These are phyloP conservation scores for Gulo gulo DNA, from an alignment of 2,113 vertebrate genomes.

Conservation along the genomic window DNA sequence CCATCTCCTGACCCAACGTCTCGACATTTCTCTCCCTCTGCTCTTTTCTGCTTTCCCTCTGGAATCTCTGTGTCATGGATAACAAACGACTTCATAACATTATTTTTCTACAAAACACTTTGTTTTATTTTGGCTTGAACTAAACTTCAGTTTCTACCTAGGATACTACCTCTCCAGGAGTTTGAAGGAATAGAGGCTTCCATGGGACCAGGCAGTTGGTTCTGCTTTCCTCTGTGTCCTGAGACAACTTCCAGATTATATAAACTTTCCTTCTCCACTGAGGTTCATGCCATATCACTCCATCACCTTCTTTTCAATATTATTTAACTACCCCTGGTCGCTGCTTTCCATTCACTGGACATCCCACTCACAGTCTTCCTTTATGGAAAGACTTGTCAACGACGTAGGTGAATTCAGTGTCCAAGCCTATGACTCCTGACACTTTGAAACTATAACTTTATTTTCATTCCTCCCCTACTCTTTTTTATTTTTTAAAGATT, in stretches of 20 bases:
- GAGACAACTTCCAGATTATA: background rate
- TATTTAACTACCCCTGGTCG: background rate
- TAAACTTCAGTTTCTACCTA: background rate
- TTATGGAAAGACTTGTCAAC: background rate
- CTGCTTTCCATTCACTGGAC: background rate
- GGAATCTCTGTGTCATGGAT: background rate
- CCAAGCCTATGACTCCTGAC: background rate
- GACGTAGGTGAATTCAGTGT: background rate
- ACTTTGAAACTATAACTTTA: background rate
- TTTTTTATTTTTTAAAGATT: background rate
- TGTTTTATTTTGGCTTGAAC: background rate
- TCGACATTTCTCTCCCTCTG: background rate
- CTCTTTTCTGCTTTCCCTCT: background rate
- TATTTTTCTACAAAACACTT: background rate
- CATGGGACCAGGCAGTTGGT: background rate
- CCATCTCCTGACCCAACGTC: background rate
- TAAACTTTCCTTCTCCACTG: background rate
- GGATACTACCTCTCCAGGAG: background rate
- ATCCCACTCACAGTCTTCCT: background rate
- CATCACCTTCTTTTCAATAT: background rate
- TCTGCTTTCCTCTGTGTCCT: background rate
- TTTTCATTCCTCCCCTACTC: background rate
- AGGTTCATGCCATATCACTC: background rate
- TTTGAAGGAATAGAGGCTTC: background rate
- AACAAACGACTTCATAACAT: background rate